Evolutionary conservation across 2,888 invertebrate species (phyloP).

Genomic region (Leptarthrus brevirostris): DNA sequence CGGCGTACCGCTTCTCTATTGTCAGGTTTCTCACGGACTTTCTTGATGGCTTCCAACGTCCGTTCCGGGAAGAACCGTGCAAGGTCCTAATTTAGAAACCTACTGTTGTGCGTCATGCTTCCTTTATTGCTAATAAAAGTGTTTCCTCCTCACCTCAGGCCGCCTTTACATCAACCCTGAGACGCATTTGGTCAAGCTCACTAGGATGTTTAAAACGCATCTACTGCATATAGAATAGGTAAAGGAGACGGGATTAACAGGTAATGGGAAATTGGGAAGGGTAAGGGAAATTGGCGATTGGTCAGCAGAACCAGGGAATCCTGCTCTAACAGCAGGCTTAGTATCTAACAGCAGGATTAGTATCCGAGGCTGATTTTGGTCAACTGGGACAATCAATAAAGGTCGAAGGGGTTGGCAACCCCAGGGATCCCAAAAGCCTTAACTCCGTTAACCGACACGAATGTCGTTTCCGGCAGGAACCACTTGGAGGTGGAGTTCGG

Average conservation of each 20-base stretch:
- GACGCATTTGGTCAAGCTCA: not conserved
- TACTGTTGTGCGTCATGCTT: not conserved
- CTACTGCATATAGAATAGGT: not conserved
- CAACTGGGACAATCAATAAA: not conserved
- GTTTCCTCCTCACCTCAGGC: constrained; percentile 1
- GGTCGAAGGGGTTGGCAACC: constrained; percentile 16
- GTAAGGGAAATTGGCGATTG: not conserved
- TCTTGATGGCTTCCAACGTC: constrained; percentile 13
- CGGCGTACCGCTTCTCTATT: not conserved
- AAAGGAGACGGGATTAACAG: not conserved
- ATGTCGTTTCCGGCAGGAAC: not conserved
- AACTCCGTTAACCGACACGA: not conserved
- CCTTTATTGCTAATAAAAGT: not conserved
- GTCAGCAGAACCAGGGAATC: not conserved
- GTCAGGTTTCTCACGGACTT: not conserved
- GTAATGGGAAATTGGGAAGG: not conserved
- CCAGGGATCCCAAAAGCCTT: not conserved
- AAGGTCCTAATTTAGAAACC: not conserved
- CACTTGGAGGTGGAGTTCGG: not conserved
- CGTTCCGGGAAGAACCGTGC: not conserved
- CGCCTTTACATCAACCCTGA: not conserved
- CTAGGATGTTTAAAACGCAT: not conserved
- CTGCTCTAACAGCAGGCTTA: too few relatives aligned
- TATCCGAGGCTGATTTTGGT: constrained; percentile 7
- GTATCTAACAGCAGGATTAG: too few relatives aligned